Conservation (phyloP, 2,888 invertebrate genomes). For the Polyploca ridens region DNA sequence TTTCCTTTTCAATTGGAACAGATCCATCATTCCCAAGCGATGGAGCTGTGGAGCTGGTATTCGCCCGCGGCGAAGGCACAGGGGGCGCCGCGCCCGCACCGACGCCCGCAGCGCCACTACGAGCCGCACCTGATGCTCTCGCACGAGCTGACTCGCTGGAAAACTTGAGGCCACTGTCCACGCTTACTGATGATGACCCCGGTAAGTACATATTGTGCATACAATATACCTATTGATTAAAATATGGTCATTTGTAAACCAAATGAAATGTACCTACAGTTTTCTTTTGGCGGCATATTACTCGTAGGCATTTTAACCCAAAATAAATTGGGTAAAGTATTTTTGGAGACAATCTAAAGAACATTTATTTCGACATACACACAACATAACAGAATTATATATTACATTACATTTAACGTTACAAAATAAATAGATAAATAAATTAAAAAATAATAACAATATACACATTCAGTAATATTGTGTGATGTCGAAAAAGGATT, state of each 20-base stretch:
- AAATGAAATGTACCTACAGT: not conserved
- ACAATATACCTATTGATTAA: not conserved
- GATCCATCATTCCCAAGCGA: slow-evolving; percentile 93
- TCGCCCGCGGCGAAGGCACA: slow-evolving; percentile 84
- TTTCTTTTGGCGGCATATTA: not conserved
- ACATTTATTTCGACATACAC: no score
- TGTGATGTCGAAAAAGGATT: no score
- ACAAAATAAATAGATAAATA: no score
- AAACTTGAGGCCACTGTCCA: slow-evolving; percentile 76
- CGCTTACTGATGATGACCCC: slow-evolving; percentile 75
- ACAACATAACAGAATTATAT: no score
- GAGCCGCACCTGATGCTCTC: slow-evolving; percentile 88
- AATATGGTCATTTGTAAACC: no score
- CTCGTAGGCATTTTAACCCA: no score
- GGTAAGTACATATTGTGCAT: slow-evolving; percentile 49
- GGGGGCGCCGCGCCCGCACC: slow-evolving; percentile 87
- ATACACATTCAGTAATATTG: no score
- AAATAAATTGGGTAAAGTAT: no score
- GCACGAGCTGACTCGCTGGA: slow-evolving; percentile 92
- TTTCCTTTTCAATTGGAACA: slow-evolving; percentile 49
- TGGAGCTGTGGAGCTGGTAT: slow-evolving; percentile 93
- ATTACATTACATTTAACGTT: no score
- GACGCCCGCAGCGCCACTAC: slow-evolving; percentile 88
- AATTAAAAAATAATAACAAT: no score
- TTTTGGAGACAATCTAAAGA: no score